phyloP scores from a whole-genome alignment of 2,113 vertebrate species.

The rabbit (Oryctolagus cuniculus) region mOryCun1.1 NC_091445.1:75574501-75575000 shows the following conservation, averaged over 20 bases:
- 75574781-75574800: not conserved
- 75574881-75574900: not conserved
- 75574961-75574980: not conserved
- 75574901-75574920: not conserved
- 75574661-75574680: not conserved
- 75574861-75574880: not conserved
- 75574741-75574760: slow-evolving; percentile 8
- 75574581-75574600: not conserved
- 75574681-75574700: not conserved
- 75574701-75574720: slow-evolving; percentile 19
- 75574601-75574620: slow-evolving; percentile 31
- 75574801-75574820: not conserved
- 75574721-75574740: slow-evolving; percentile 59
- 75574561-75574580: not conserved
- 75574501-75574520: too few relatives aligned
- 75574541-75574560: not conserved
- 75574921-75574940: not conserved
- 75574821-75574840: not conserved
- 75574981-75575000: not conserved
- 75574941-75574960: not conserved
- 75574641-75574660: slow-evolving; percentile 16
- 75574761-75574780: slow-evolving; percentile 22
- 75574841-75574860: not conserved
- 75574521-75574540: not conserved
- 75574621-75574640: not conserved